Conservation (phyloP, 2,113 vertebrate species). For the Gnathonemus longibarbis region DNA sequence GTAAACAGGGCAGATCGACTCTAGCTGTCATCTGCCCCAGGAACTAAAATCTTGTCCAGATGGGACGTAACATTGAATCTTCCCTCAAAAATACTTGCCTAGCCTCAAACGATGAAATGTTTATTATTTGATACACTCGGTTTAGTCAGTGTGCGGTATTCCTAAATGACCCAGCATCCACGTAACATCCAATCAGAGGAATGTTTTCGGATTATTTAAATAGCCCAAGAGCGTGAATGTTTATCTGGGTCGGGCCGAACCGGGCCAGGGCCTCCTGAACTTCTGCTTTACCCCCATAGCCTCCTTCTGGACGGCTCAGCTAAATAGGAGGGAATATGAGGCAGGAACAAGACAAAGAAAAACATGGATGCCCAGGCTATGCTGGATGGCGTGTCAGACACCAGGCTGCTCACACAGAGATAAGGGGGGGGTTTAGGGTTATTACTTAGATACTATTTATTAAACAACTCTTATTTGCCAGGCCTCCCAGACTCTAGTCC, state of each 20-base stretch:
- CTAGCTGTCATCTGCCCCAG: neutral
- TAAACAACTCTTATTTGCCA: neutral
- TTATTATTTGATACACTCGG: conserved; percentile 6
- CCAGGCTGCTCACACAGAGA: neutral
- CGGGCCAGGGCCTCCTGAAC: neutral
- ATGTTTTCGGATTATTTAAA: neutral
- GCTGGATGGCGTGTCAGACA: neutral
- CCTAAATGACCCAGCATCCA: neutral
- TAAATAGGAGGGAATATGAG: neutral
- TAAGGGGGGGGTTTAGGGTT: neutral
- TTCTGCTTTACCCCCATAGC: neutral
- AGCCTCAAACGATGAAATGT: neutral
- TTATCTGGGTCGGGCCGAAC: neutral
- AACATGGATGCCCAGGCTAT: neutral
- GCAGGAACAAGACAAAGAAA: neutral
- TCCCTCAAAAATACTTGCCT: neutral
- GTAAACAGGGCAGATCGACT: neutral
- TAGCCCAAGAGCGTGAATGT: neutral
- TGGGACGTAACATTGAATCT: neutral
- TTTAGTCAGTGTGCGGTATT: neutral
- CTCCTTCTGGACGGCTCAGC: neutral
- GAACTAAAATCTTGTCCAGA: neutral
- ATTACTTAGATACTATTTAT: neutral
- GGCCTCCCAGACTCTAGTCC: too few species aligned
- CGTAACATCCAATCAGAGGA: neutral